phyloP scores from a whole-genome alignment of 2,888 invertebrate species.

The Archaeoteleia sp. region DNA sequence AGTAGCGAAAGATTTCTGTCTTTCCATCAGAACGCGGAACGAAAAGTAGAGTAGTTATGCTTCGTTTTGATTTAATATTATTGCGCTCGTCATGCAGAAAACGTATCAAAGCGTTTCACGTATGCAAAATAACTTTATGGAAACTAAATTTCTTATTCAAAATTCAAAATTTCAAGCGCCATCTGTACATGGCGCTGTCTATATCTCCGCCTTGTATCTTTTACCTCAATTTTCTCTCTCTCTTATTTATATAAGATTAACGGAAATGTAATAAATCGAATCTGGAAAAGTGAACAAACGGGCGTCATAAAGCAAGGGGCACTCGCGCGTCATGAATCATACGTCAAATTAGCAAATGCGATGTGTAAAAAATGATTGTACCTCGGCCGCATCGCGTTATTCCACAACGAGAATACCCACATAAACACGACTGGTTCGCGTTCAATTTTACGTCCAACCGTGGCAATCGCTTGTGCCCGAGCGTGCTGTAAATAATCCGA shows the following conservation, averaged over 20 bases:
- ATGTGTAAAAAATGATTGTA: constrained; percentile 11
- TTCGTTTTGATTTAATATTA: constrained; percentile 20
- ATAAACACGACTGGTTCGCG: constrained; percentile 23
- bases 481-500: constrained; percentile 47
- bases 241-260: too few relatives aligned
- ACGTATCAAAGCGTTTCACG: constrained; percentile 9
- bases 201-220: too few relatives aligned
- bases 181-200: too few relatives aligned
- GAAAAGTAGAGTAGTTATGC: constrained; percentile 31
- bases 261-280: background rate
- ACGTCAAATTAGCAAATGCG: constrained; percentile 23
- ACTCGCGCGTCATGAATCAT: background rate
- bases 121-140: background rate
- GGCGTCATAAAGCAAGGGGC: background rate
- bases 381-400: constrained; percentile 1
- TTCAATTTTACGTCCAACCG: constrained; percentile 38
- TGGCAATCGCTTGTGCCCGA: constrained; percentile 33
- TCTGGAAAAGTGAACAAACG: too few relatives aligned
- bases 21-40: constrained; percentile 22
- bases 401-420: constrained; percentile 21
- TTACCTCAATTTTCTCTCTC: too few relatives aligned
- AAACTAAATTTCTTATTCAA: too few relatives aligned
- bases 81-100: constrained; percentile 32
- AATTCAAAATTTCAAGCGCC: too few relatives aligned
- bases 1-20: constrained; percentile 28